These are phyloP conservation scores for Chloroclysta siterata DNA, from an alignment of 2,888 invertebrate genomes.

Conservation along the genomic window DNA sequence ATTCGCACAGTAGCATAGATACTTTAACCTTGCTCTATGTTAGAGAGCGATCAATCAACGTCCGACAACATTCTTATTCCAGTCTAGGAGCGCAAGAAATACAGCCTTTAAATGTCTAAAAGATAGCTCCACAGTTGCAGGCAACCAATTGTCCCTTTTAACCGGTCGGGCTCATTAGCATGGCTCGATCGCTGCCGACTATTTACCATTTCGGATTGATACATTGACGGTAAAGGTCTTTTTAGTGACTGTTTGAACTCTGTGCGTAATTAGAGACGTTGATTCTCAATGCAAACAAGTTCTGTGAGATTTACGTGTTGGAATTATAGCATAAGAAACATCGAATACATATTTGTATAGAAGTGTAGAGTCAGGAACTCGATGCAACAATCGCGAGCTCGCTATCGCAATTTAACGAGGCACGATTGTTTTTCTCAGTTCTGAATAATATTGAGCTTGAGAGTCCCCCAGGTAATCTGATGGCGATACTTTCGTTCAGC, in stretches of 20 bases:
- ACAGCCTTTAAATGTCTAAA: slow-evolving; percentile 69
- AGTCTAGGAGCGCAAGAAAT: slow-evolving; percentile 63
- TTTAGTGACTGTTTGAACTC: slow-evolving; percentile 58
- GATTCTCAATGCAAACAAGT: slow-evolving; percentile 50
- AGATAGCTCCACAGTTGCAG: slow-evolving; percentile 68
- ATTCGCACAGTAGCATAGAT: slow-evolving; percentile 56
- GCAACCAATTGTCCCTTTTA: slow-evolving; percentile 75
- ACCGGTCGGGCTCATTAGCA: slow-evolving; percentile 76
- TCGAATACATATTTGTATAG: slow-evolving; percentile 50
- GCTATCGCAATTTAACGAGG: slow-evolving; percentile 81
- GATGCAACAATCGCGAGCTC: slow-evolving; percentile 72
- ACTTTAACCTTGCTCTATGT: slow-evolving; percentile 52
- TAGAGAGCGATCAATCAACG: slow-evolving; percentile 66
- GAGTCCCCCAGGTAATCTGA: slow-evolving; percentile 73
- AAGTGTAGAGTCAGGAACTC: slow-evolving; percentile 60
- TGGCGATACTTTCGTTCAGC: slow-evolving; percentile 77
- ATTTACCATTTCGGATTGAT: slow-evolving; percentile 72
- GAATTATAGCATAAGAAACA: slow-evolving; percentile 43
- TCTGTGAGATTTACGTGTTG: slow-evolving; percentile 54
- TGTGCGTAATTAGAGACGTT: slow-evolving; percentile 65
- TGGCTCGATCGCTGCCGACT: slow-evolving; percentile 68
- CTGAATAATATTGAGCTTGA: slow-evolving; percentile 83
- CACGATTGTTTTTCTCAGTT: slow-evolving; percentile 84
- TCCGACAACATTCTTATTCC: slow-evolving; percentile 64
- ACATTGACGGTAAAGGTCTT: slow-evolving; percentile 74